phyloP scores from a whole-genome alignment of 2,888 invertebrate species.

The Leucania comma region DNA sequence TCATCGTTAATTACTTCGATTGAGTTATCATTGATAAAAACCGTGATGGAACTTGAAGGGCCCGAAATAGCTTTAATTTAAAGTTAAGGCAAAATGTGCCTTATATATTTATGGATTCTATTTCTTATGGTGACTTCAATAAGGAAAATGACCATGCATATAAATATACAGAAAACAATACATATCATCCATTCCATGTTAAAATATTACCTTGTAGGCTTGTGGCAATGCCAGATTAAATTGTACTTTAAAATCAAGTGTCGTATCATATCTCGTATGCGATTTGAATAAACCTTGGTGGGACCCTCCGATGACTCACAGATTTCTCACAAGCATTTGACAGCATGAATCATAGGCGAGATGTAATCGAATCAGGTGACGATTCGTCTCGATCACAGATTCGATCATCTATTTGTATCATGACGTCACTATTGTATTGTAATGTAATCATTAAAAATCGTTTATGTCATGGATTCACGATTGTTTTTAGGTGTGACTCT shows the following conservation, averaged over 20 bases:
- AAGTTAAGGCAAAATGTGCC: slow-evolving; percentile 4
- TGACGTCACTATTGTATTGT: slow-evolving; percentile 51
- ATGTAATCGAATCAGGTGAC: slow-evolving; percentile 64
- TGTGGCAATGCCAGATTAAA: slow-evolving; percentile 32
- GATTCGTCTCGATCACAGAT: slow-evolving; percentile 58
- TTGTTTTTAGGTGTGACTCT: slow-evolving; percentile 23
- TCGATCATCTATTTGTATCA: slow-evolving; percentile 48
- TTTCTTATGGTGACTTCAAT: slow-evolving; percentile 44
- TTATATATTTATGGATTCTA: slow-evolving; percentile 18
- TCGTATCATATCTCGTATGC: slow-evolving; percentile 24
- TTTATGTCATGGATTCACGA: slow-evolving; percentile 18
- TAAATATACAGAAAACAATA: slow-evolving; percentile 11
- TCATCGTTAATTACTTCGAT: neutral
- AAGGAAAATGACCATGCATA: slow-evolving; percentile 39
- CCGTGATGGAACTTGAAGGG: neutral
- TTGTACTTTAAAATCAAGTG: slow-evolving; percentile 48
- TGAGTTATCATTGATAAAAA: slow-evolving; percentile 7
- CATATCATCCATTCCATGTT: slow-evolving; percentile 26
- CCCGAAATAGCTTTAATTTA: slow-evolving; percentile 7
- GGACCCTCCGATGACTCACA: slow-evolving; percentile 55
- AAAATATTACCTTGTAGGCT: slow-evolving; percentile 24
- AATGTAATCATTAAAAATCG: slow-evolving; percentile 21
- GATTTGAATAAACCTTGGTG: slow-evolving; percentile 54
- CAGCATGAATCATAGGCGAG: slow-evolving; percentile 53
- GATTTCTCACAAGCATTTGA: slow-evolving; percentile 58